These are phyloP conservation scores for Ochropacha duplaris DNA, from an alignment of 2,888 invertebrate species.

Conservation along the genomic window DNA sequence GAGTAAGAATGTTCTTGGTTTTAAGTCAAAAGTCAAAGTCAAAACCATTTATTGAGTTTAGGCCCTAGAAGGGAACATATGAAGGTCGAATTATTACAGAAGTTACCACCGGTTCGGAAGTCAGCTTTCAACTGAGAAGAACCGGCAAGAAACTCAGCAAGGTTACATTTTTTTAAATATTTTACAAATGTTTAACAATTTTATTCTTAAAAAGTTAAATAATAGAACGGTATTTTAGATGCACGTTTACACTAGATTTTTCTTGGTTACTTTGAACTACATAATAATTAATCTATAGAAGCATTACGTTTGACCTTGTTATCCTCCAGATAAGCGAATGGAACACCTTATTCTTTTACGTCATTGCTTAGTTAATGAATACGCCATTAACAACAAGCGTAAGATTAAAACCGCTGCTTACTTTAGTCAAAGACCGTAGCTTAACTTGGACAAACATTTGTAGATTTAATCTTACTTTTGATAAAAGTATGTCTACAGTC, in stretches of 20 bases:
- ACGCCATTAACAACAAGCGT: slow-evolving; percentile 15
- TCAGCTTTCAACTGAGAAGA: too few relatives aligned
- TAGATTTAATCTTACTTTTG: slow-evolving; percentile 33
- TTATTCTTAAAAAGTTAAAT: too few relatives aligned
- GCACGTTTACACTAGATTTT: too few relatives aligned
- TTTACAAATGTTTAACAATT: too few relatives aligned
- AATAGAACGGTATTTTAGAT: background rate
- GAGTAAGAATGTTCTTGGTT: background rate
- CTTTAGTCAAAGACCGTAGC: slow-evolving; percentile 11
- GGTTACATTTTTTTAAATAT: too few relatives aligned
- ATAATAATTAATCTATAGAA: background rate
- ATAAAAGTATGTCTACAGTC: background rate
- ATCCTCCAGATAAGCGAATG: slow-evolving; percentile 25
- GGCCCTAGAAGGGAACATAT: too few relatives aligned
- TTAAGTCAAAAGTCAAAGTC: too few relatives aligned
- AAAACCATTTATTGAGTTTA: too few relatives aligned
- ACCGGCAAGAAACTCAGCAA: too few relatives aligned
- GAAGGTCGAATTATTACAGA: too few relatives aligned
- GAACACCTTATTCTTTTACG: slow-evolving; percentile 20
- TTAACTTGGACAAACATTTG: slow-evolving; percentile 12
- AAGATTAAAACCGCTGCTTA: slow-evolving; percentile 32
- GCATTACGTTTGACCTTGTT: slow-evolving; percentile 20
- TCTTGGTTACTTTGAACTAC: background rate
- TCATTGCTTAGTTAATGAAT: slow-evolving; percentile 18
- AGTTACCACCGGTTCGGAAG: too few relatives aligned